Percentiles rank a stretch among this genome's conserved stretches.
These are phyloP conservation scores for Drosophila hawaiiensis DNA, from an alignment of 2,888 invertebrate species.

Conservation along the genomic window DNA sequence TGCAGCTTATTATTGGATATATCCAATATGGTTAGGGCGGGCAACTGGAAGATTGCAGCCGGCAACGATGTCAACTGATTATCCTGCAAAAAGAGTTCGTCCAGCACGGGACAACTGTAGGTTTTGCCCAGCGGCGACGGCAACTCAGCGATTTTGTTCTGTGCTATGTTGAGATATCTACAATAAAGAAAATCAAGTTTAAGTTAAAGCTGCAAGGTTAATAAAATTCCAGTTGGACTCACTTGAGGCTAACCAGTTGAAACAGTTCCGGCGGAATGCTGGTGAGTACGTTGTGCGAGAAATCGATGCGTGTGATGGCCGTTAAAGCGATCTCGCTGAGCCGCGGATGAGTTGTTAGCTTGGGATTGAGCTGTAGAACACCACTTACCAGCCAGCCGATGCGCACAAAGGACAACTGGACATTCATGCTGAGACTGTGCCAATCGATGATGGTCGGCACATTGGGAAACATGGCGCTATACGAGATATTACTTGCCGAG, in stretches of 20 bases:
- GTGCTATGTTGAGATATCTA: slow-evolving; percentile 93
- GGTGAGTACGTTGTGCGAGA: slow-evolving; percentile 94
- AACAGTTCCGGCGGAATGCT: slow-evolving; percentile 93
- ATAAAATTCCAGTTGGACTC: slow-evolving; percentile 33
- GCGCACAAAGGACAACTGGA: slow-evolving; percentile 89
- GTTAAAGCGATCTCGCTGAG: slow-evolving; percentile 91
- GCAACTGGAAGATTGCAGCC: slow-evolving; percentile 92
- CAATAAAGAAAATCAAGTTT: not conserved
- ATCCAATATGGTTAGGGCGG: slow-evolving; percentile 92
- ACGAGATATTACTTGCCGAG: slow-evolving; percentile 89
- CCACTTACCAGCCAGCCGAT: slow-evolving; percentile 94
- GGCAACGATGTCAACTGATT: slow-evolving; percentile 94
- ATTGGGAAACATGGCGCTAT: slow-evolving; percentile 92
- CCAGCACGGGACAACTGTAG: slow-evolving; percentile 92
- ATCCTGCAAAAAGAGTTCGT: slow-evolving; percentile 96
- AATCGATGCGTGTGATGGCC: slow-evolving; percentile 96
- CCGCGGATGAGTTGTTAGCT: slow-evolving; percentile 89
- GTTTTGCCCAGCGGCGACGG: slow-evolving; percentile 86
- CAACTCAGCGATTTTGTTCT: slow-evolving; percentile 93
- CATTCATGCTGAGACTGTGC: slow-evolving; percentile 90
- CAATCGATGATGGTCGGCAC: slow-evolving; percentile 96
- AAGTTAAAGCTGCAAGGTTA: not conserved
- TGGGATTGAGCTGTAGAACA: slow-evolving; percentile 93
- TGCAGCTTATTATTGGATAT: slow-evolving; percentile 97
- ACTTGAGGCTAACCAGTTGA: slow-evolving; percentile 92